Evolutionary conservation across 2,113 vertebrate species (phyloP).

Genomic region (Labrus mixtus): DNA sequence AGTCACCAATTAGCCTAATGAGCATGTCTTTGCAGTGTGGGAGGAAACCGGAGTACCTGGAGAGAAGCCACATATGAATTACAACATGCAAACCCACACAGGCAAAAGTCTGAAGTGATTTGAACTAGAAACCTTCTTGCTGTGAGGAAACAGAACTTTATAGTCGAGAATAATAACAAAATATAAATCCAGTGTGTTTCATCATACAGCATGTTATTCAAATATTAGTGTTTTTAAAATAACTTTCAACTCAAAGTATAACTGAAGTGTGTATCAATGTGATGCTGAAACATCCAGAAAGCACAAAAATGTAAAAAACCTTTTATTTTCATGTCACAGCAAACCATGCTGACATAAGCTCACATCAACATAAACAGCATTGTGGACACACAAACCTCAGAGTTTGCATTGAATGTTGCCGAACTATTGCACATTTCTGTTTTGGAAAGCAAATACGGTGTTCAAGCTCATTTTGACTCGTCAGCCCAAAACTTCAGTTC

Average conservation of each 20-base stretch:
- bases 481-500: background rate
- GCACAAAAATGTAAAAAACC: conserved; percentile 30
- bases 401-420: conserved; percentile 67
- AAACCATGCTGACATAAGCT: conserved; percentile 59
- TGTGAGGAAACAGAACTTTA: too few relatives aligned
- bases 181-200: too few relatives aligned
- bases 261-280: background rate
- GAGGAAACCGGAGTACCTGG: too few relatives aligned
- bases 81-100: too few relatives aligned
- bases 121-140: too few relatives aligned
- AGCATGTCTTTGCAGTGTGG: too few relatives aligned
- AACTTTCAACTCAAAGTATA: background rate
- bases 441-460: conserved; percentile 26
- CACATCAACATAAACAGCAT: conserved; percentile 46
- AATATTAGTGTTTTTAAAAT: too few relatives aligned
- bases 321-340: conserved; percentile 72
- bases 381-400: conserved; percentile 14
- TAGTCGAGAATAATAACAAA: too few relatives aligned
- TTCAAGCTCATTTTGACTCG: conserved; percentile 14
- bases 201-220: too few relatives aligned
- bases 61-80: too few relatives aligned
- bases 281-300: background rate
- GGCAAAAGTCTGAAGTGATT: too few relatives aligned
- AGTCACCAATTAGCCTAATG: too few relatives aligned
- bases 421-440: conserved; percentile 74